Conservation (phyloP, 2,113 vertebrate genomes). For the Hylia prasina region DNA sequence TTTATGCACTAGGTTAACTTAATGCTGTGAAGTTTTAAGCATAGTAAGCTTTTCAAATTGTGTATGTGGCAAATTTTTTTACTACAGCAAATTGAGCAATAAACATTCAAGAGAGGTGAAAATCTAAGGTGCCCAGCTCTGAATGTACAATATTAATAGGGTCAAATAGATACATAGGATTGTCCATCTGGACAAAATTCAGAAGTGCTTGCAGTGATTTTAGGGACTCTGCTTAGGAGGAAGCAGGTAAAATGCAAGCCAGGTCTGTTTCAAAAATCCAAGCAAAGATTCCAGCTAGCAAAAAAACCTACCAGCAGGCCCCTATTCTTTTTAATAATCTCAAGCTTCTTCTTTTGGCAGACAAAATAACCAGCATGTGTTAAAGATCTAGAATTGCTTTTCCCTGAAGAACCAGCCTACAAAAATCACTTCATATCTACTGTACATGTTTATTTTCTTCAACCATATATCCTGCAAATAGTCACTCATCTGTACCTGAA, state of each 20-base stretch:
- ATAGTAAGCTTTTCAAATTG: not conserved
- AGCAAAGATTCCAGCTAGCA: not conserved
- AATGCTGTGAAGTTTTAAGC: not conserved
- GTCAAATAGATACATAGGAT: not conserved
- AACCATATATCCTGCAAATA: not conserved
- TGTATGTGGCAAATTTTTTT: not conserved
- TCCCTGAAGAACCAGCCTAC: not conserved
- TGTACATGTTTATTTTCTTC: not conserved
- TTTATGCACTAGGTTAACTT: not conserved
- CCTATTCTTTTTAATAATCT: not conserved
- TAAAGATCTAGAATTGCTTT: not conserved
- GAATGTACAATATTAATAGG: not conserved
- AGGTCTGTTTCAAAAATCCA: not conserved
- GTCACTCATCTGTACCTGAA: not conserved
- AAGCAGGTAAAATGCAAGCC: not conserved
- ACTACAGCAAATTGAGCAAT: not conserved
- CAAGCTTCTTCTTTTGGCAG: not conserved
- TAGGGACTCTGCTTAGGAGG: not conserved
- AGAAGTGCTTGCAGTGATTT: not conserved
- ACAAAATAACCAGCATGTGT: not conserved
- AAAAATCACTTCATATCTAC: not conserved
- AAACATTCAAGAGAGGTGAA: not conserved
- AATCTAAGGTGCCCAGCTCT: not conserved
- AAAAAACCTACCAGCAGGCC: not conserved
- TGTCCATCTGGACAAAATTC: not conserved